Base-by-base conservation (phyloP, 2,797 vertebrate genomes). In the Macropodus opercularis region DNA sequence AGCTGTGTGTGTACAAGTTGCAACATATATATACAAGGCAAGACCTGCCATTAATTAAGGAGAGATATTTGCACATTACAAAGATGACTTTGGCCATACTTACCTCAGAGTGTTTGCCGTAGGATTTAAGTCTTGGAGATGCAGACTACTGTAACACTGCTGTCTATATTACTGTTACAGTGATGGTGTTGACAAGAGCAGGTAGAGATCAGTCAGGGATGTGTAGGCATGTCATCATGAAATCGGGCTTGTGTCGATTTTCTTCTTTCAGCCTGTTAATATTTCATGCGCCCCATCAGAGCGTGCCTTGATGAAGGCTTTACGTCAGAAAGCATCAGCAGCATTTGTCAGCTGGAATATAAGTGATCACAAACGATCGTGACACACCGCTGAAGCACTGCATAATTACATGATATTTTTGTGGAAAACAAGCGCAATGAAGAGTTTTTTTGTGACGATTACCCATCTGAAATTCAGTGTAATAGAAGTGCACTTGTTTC, bases 401-500 rank as follows among this genome's bases (percentile, higher is more conserved):
- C 34, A 0, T 7, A 26, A 41, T 6, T 41, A 38, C 44, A 32
- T 32, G 1, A 26, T 17, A 11, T 46, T 10, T 18, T 53, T 32
- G 38, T 8, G 26, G 9, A 47, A 36, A 66, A 34, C 8, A 24
- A 51, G 35, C 7, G 13, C 3, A 23, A 2, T 24, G 5, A 15
- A 24, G 23, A 6, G 22, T 1, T 40, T 46, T 34, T 35, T 49
- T 10, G 40, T 18, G 24, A 52, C 8, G 29, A 31, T 11, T 10
- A 3, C 8, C 12, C 10, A 49, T 31, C 27, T 61, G 38, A 64
- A 36, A 60, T 53, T 6, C 11, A 52, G 2, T 19, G 6, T 19
- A 27, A 8, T 12, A 54, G 19, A 48, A 26, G 13, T 2, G 6
- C 39, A 31, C 34, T 24, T 43, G 40, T 49, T 44, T 67, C 44